A percentile compares a stretch with the other conserved stretches of the same genome.
Evolutionary conservation across 2,113 vertebrate genomes (phyloP).

Genomic region (Hemicordylus capensis): DNA sequence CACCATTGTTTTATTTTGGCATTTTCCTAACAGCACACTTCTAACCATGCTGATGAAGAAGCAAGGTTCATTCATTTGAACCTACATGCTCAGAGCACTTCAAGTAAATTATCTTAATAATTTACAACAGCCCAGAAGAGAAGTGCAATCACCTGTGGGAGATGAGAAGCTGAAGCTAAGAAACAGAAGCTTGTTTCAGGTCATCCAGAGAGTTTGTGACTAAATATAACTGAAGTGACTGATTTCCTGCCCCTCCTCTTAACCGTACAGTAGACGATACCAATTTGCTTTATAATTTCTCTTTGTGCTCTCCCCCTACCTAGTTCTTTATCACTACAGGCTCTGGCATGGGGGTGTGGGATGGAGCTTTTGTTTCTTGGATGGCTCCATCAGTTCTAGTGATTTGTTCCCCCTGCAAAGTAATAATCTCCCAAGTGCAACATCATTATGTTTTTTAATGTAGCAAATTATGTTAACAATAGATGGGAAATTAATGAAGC

Average conservation of each 20-base stretch:
- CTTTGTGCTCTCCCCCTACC: background rate
- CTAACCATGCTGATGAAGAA: background rate
- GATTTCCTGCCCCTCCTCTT: background rate
- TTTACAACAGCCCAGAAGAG: background rate
- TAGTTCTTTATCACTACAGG: background rate
- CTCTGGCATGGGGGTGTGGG: background rate
- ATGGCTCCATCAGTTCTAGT: background rate
- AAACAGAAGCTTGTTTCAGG: background rate
- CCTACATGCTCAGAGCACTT: background rate
- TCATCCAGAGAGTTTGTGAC: background rate
- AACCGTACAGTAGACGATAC: too few species aligned
- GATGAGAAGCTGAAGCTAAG: background rate
- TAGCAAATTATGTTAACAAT: conserved; percentile 20
- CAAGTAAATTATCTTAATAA: background rate
- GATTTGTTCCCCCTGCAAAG: conserved; percentile 14
- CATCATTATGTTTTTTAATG: background rate
- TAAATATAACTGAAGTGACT: background rate
- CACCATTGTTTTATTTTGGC: background rate
- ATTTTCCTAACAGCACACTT: background rate
- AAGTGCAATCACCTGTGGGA: background rate
- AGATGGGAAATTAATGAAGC: background rate
- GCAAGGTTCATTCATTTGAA: background rate
- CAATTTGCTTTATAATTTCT: background rate
- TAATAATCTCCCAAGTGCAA: background rate
- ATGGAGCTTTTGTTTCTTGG: background rate